Evolutionary conservation across 1,140 invertebrate species (phyloP).

Genomic region (Musca domestica): DNA sequence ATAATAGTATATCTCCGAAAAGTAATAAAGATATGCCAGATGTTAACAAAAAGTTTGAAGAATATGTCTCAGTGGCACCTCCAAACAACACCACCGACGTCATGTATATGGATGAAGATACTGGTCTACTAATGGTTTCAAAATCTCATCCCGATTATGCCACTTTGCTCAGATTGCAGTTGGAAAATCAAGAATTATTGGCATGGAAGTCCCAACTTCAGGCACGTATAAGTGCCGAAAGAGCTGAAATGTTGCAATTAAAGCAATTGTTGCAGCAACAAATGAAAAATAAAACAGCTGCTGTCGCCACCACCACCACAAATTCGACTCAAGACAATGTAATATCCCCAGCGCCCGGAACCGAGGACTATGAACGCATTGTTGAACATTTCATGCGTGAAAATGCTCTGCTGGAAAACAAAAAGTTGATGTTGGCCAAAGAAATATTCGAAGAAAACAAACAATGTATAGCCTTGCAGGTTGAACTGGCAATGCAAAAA

Average conservation of each 20-base stretch:
- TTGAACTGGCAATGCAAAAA: conserved; percentile 55
- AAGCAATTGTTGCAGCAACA: conserved; percentile 55
- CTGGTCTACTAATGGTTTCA: conserved; percentile 41
- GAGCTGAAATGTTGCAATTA: conserved; percentile 66
- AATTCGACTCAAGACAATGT: conserved; percentile 28
- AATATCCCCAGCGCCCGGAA: conserved; percentile 56
- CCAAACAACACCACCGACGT: conserved; percentile 41
- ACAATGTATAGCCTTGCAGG: conserved; percentile 65
- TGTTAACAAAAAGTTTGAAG: no score
- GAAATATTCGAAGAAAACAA: conserved; percentile 67
- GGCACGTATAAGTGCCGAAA: conserved; percentile 65
- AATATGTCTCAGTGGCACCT: neutral
- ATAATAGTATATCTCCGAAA: no score
- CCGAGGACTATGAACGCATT: conserved; percentile 56
- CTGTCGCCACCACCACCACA: neutral
- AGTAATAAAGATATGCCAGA: no score
- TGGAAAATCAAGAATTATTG: conserved; percentile 68
- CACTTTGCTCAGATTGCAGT: conserved; percentile 60
- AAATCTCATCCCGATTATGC: conserved; percentile 56
- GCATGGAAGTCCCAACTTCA: conserved; percentile 65
- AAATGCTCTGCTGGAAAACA: conserved; percentile 67
- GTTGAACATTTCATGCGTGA: conserved; percentile 58
- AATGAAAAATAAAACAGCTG: conserved; percentile 35
- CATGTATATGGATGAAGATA: conserved; percentile 55
- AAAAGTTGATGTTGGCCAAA: conserved; percentile 61